Conservation (phyloP, 1,140 invertebrate species). For the Aleiodes sp. region DNA sequence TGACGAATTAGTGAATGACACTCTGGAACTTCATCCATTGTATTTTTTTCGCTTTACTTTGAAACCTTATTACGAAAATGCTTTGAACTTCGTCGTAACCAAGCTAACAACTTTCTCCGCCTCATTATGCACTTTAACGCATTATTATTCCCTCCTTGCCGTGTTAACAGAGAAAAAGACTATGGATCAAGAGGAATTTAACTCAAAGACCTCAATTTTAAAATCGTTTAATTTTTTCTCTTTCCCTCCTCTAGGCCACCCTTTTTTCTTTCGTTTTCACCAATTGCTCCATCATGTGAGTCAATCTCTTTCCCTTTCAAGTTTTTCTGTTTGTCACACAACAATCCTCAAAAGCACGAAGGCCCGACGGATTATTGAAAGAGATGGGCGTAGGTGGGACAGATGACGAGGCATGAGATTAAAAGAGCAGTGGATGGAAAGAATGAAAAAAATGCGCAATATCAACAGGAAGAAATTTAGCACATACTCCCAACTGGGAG, state of each 20-base stretch:
- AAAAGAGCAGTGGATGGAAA: conserved; percentile 27
- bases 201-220: not conserved
- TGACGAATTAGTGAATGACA: conserved; percentile 31
- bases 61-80: conserved; percentile 14
- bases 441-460: not conserved
- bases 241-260: too few relatives aligned
- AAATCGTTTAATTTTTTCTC: conserved; percentile 16
- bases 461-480: not conserved
- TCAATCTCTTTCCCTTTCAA: conserved; percentile 9
- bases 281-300: not conserved
- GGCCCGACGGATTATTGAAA: not conserved
- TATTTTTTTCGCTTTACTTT: conserved; percentile 17
- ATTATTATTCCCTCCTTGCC: conserved; percentile 55
- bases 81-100: conserved; percentile 33
- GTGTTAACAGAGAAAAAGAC: conserved; percentile 9
- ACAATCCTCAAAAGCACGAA: not conserved
- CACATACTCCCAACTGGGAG: not conserved
- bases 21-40: conserved; percentile 19
- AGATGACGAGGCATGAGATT: conserved; percentile 31
- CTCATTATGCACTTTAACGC: conserved; percentile 55
- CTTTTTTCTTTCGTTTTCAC: not conserved
- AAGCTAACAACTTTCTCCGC: conserved; percentile 48
- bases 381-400: conserved; percentile 1
- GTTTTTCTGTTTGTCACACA: conserved; percentile 23
- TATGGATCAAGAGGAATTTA: conserved; percentile 1